phyloP scores from a whole-genome alignment of 2,113 vertebrate species.

The Chunga burmeisteri region DNA sequence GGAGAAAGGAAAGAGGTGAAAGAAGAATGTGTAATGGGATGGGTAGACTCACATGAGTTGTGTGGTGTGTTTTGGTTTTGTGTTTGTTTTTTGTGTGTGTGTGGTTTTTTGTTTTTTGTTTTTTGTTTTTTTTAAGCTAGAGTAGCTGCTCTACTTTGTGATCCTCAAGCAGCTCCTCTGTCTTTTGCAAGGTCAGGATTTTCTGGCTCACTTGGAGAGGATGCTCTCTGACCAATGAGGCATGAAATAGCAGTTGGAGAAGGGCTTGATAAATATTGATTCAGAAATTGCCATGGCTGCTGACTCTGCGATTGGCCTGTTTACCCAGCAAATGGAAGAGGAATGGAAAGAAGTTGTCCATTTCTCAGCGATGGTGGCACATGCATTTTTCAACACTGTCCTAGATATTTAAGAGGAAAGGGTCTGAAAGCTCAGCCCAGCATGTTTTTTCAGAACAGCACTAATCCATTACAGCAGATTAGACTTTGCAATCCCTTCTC shows the following conservation, averaged over 20 bases:
- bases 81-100: neutral
- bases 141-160: neutral
- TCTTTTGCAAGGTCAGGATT: slow-evolving; percentile 62
- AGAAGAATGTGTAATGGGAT: neutral
- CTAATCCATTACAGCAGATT: neutral
- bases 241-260: slow-evolving; percentile 68
- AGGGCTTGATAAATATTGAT: slow-evolving; percentile 73
- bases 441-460: neutral
- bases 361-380: slow-evolving; percentile 12
- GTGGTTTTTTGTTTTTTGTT: neutral
- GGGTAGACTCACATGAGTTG: neutral
- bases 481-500: neutral
- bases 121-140: neutral
- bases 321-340: slow-evolving; percentile 40
- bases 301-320: slow-evolving; percentile 52
- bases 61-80: too few species aligned
- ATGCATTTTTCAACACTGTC: slow-evolving; percentile 44
- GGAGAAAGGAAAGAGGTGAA: neutral
- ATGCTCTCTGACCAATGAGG: slow-evolving; percentile 61
- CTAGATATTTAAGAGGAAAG: neutral
- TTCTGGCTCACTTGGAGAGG: slow-evolving; percentile 46
- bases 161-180: slow-evolving; percentile 4
- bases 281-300: slow-evolving; percentile 59
- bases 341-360: slow-evolving; percentile 22
- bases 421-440: neutral